Evolutionary conservation across 53 echinoderm and acorn worm species (phyloP).

Genomic region (Henricia sp.): DNA sequence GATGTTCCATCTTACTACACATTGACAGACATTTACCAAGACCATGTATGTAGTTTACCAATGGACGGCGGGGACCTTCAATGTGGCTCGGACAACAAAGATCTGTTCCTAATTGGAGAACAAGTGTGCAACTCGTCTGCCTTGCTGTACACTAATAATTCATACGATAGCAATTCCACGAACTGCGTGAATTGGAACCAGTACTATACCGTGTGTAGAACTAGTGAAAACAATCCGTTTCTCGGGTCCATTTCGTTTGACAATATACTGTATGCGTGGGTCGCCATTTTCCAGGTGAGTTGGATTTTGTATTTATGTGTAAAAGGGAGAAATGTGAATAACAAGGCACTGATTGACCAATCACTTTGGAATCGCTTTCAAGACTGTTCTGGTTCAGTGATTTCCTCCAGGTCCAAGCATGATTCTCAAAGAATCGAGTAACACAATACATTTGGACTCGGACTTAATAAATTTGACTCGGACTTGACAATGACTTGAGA

Average conservation of each 20-base stretch:
- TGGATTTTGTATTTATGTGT: no score
- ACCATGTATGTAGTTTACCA: conserved; percentile 80
- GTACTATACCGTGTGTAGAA: conserved; percentile 87
- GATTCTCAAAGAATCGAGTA: no score
- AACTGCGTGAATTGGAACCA: conserved; percentile 94
- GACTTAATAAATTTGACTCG: no score
- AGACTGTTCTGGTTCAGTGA: no score
- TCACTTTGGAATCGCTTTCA: no score
- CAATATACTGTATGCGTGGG: conserved; percentile 99
- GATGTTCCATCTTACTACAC: conserved; percentile 3
- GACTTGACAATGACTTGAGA: no score
- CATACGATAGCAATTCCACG: conserved; percentile 58
- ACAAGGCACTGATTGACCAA: no score
- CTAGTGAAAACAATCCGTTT: conserved; percentile 84
- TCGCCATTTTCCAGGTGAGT: conserved; percentile 99
- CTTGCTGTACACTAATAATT: conserved; percentile 57
- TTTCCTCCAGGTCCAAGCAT: no score
- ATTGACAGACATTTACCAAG: conserved; percentile 56
- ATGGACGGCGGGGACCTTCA: conserved; percentile 71
- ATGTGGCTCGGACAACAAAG: conserved; percentile 53
- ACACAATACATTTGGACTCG: no score
- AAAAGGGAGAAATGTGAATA: no score
- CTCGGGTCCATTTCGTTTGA: conserved; percentile 96
- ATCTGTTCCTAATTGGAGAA: conserved; percentile 33
- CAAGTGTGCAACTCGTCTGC: conserved; percentile 66